A percentile compares a stretch with the other conserved stretches of the same genome.
These are phyloP conservation scores for Pristionchus pacificus DNA, from an alignment of 1,140 invertebrate genomes.

Conservation along the genomic window DNA sequence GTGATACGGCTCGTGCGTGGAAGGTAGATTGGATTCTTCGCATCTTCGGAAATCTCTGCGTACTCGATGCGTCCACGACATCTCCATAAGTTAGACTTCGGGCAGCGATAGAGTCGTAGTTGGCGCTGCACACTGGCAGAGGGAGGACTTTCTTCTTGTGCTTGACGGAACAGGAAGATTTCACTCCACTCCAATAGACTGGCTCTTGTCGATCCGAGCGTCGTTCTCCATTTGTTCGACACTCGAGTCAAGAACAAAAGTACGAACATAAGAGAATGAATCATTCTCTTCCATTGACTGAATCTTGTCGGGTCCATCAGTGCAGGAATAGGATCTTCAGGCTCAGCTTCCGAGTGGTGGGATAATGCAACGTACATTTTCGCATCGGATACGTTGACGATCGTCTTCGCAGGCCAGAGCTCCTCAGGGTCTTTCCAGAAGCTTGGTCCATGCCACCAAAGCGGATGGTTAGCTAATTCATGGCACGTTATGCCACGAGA, in stretches of 20 bases:
- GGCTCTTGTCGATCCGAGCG: neutral
- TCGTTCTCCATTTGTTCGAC: neutral
- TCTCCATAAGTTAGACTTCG: neutral
- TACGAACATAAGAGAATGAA: neutral
- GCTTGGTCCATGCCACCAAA: slow-evolving; percentile 32
- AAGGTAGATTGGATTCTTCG: neutral
- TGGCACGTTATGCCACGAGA: slow-evolving; percentile 16
- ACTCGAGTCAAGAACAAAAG: neutral
- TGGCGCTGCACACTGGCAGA: neutral
- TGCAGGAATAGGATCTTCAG: neutral
- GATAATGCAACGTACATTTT: neutral
- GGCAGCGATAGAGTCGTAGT: neutral
- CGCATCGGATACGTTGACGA: neutral
- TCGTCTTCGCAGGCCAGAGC: neutral
- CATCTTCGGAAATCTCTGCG: neutral
- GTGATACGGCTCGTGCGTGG: neutral
- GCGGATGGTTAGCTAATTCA: slow-evolving; percentile 9
- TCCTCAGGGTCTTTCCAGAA: neutral
- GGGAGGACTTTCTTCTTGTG: neutral
- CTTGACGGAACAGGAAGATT: neutral
- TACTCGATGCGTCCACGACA: neutral
- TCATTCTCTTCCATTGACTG: neutral
- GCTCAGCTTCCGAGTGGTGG: neutral
- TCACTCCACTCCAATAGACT: neutral
- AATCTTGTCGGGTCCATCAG: neutral